phyloP scores from a whole-genome alignment of 2,888 invertebrate species.

The Archips xylosteana region DNA sequence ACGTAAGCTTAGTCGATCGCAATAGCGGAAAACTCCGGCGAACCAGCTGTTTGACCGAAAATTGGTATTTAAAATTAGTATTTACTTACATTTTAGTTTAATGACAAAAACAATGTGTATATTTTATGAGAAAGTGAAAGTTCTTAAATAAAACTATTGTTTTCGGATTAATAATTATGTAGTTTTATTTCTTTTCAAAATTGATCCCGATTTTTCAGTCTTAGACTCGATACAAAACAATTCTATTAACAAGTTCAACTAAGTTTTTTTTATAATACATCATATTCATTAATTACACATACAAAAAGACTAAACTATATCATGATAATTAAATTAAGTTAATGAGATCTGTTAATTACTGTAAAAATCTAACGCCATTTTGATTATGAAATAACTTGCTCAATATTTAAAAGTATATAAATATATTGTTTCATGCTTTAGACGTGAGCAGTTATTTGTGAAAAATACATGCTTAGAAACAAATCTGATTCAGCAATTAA shows the following conservation, averaged over 20 bases:
- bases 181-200: conserved; percentile 76
- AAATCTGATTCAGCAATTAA: background rate
- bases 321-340: conserved; percentile 10
- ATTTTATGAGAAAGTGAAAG: conserved; percentile 86
- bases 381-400: conserved; percentile 7
- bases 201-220: conserved; percentile 45
- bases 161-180: conserved; percentile 83
- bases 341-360: conserved; percentile 5
- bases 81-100: conserved; percentile 86
- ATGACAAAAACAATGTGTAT: conserved; percentile 86
- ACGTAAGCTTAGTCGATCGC: conserved; percentile 59
- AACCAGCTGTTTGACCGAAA: conserved; percentile 70
- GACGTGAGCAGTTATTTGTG: background rate
- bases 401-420: conserved; percentile 26
- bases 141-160: conserved; percentile 86
- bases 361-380: background rate
- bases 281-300: conserved; percentile 3
- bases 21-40: conserved; percentile 60
- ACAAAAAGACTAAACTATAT: conserved; percentile 1
- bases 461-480: background rate
- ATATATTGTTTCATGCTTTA: conserved; percentile 8
- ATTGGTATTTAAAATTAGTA: conserved; percentile 86
- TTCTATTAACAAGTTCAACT: conserved; percentile 12
- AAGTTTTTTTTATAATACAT: background rate
- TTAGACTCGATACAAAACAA: conserved; percentile 11